phyloP scores from a whole-genome alignment of 2,888 invertebrate species.

The Dasypolia templi region DNA sequence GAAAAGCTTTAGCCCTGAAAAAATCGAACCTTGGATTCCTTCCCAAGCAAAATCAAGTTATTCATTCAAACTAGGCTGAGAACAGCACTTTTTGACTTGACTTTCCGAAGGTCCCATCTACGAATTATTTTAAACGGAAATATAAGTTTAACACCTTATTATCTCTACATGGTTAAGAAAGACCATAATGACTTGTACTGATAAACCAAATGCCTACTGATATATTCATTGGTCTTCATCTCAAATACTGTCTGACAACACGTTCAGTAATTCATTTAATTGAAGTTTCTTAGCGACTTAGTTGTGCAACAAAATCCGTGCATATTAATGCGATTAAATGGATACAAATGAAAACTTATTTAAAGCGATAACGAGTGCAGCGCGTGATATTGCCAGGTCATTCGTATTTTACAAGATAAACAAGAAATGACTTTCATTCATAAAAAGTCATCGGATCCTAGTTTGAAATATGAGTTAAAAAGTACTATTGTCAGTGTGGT shows the following conservation, averaged over 20 bases:
- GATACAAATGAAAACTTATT: slow-evolving; percentile 22
- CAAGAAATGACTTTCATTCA: background rate
- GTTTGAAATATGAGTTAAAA: background rate
- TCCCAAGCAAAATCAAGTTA: too few species aligned
- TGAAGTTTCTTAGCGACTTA: background rate
- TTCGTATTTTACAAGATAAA: background rate
- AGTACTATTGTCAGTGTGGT: background rate
- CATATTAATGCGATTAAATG: background rate
- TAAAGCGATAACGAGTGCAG: slow-evolving; percentile 18
- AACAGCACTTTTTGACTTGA: too few species aligned
- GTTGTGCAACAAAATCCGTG: slow-evolving; percentile 1
- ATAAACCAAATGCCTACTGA: background rate
- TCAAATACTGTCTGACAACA: background rate
- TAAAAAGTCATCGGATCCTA: background rate
- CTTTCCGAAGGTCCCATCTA: background rate
- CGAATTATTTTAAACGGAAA: background rate
- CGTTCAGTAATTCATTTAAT: background rate
- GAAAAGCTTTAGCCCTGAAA: background rate
- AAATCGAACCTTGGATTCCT: background rate
- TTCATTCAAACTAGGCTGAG: too few species aligned
- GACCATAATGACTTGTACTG: too few species aligned
- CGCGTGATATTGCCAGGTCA: slow-evolving; percentile 1
- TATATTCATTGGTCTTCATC: background rate
- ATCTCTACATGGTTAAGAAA: background rate
- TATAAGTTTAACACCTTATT: background rate